Evolutionary conservation across 2,888 invertebrate genomes (phyloP).

Genomic region (Andrena trimmerana): DNA sequence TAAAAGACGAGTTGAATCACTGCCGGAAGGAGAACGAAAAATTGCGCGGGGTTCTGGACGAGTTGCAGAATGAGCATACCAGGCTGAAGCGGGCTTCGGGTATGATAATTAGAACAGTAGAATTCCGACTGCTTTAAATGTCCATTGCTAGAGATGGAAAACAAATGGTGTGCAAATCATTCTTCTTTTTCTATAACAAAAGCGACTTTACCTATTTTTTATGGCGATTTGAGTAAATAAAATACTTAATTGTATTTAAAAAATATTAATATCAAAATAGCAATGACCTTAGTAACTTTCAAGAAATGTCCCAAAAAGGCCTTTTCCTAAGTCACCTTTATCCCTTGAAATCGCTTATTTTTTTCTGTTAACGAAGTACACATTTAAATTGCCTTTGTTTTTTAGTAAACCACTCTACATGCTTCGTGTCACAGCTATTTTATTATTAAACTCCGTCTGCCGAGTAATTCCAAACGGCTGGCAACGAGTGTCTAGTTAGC

Average conservation of each 20-base stretch:
- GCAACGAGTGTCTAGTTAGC: background rate
- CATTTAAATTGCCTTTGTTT: too few relatives aligned
- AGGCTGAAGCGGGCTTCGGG: conserved; percentile 26
- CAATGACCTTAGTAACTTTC: too few relatives aligned
- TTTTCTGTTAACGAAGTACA: too few relatives aligned
- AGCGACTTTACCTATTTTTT: too few relatives aligned
- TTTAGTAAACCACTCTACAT: background rate
- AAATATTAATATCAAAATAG: too few relatives aligned
- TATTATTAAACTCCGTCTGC: background rate
- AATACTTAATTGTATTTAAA: too few relatives aligned
- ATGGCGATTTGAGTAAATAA: too few relatives aligned
- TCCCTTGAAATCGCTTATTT: too few relatives aligned
- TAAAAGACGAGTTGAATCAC: background rate
- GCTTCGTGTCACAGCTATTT: background rate
- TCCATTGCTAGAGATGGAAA: background rate
- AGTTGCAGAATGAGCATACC: background rate
- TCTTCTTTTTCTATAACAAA: background rate
- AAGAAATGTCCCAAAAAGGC: too few relatives aligned
- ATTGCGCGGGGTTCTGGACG: conserved; percentile 7
- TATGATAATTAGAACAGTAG: conserved; percentile 22
- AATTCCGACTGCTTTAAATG: conserved; percentile 1
- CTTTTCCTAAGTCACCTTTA: too few relatives aligned
- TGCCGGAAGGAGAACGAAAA: conserved; percentile 36
- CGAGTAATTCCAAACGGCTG: background rate
- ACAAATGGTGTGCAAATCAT: background rate